These are phyloP conservation scores for Mus caroli DNA, from an alignment of 2,797 vertebrate species.

Conservation along the genomic window DNA sequence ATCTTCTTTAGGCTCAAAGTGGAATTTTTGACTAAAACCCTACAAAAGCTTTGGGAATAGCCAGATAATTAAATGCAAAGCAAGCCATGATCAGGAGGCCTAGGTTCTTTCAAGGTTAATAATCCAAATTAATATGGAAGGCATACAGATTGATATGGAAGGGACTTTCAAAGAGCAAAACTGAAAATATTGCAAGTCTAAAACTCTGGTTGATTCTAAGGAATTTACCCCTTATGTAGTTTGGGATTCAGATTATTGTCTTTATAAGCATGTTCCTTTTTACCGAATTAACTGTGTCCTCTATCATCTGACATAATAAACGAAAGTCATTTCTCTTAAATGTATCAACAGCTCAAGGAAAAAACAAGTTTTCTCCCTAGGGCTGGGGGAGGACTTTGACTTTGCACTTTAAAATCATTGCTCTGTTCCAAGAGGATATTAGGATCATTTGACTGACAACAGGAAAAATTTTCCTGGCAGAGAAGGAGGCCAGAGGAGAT, in stretches of 20 bases:
- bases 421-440: conserved; percentile 83
- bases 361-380: conserved; percentile 72
- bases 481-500: conserved; percentile 83
- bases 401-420: conserved; percentile 82
- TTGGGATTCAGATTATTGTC: conserved; percentile 64
- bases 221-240: conserved; percentile 33
- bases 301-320: conserved; percentile 70
- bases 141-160: not conserved
- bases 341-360: conserved; percentile 70
- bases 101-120: conserved; percentile 22
- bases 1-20: conserved; percentile 53
- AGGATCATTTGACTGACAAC: conserved; percentile 85
- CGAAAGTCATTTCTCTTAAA: conserved; percentile 79
- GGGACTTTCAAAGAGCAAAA: conserved; percentile 52
- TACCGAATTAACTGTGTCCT: conserved; percentile 67
- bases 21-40: conserved; percentile 49
- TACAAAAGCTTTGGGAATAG: conserved; percentile 12
- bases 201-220: conserved; percentile 36
- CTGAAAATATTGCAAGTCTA: conserved; percentile 47
- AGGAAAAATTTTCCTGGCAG: conserved; percentile 85
- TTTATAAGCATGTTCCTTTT: conserved; percentile 69
- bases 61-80: conserved; percentile 45
- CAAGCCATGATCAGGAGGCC: not conserved
- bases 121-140: conserved; percentile 20
- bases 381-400: conserved; percentile 77